Conservation (phyloP, 1,140 invertebrate species). For the Bradynema listronoti region DNA sequence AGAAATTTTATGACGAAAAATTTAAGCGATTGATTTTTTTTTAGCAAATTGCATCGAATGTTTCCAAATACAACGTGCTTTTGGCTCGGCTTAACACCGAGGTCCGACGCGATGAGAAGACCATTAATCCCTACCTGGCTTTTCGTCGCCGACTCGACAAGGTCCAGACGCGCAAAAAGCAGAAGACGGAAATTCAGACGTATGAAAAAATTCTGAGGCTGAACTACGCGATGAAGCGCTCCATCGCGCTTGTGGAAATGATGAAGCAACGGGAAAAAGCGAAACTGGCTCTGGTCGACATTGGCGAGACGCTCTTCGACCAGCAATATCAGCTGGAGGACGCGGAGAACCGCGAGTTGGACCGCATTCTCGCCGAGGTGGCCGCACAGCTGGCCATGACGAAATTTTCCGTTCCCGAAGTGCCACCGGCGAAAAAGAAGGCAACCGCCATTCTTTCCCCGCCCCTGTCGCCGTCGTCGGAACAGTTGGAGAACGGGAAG, state of each 20-base stretch:
- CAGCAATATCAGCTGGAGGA: constrained; percentile 10
- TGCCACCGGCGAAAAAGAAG: constrained; percentile 3
- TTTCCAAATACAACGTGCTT: constrained; percentile 12
- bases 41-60: constrained; percentile 20
- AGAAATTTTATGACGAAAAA: too few species aligned
- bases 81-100: constrained; percentile 22
- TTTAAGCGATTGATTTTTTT: constrained; percentile 6
- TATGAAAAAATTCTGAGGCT: constrained; percentile 33
- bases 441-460: too few species aligned
- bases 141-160: constrained; percentile 38
- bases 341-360: constrained; percentile 5
- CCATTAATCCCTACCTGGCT: constrained; percentile 39
- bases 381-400: background rate
- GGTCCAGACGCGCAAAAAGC: constrained; percentile 42
- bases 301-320: constrained; percentile 15
- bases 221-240: constrained; percentile 26
- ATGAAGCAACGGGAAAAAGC: constrained; percentile 21
- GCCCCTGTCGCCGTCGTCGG: too few species aligned
- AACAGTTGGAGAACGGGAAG: too few species aligned
- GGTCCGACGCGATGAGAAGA: constrained; percentile 14
- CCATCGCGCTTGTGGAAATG: constrained; percentile 15
- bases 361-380: constrained; percentile 3
- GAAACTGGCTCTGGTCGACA: constrained; percentile 22
- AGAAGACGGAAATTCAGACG: constrained; percentile 32
- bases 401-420: background rate